phyloP scores from a whole-genome alignment of 1,140 invertebrate species.

The Odontomachus brunneus region DNA sequence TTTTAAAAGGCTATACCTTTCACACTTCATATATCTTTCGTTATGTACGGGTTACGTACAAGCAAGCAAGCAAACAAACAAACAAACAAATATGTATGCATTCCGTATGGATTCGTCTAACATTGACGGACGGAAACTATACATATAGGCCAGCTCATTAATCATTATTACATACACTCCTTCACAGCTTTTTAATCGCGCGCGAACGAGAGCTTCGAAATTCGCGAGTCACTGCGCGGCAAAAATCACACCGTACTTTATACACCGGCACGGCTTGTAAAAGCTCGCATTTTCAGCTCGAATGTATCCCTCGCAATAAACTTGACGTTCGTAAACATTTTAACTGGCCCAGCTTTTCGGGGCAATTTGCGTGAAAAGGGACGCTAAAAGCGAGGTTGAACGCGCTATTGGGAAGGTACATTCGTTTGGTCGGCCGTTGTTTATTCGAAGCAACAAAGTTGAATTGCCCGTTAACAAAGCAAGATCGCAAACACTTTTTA shows the following conservation, averaged over 20 bases:
- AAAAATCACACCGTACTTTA: conserved; percentile 21
- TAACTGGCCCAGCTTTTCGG: conserved; percentile 69
- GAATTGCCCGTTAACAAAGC: conserved; percentile 78
- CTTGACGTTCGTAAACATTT: conserved; percentile 61
- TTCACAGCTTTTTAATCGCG: neutral
- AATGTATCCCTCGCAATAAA: conserved; percentile 36
- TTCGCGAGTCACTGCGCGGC: neutral
- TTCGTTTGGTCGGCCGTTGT: conserved; percentile 58
- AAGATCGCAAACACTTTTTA: conserved; percentile 77
- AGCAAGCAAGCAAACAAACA: no score
- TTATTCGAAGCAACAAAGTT: conserved; percentile 79
- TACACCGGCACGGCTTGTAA: neutral
- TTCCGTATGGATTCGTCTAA: no score
- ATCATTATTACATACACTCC: neutral
- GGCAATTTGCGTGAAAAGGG: conserved; percentile 60
- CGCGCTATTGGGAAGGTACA: conserved; percentile 28
- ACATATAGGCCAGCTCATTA: neutral
- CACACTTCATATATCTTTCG: no score
- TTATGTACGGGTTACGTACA: no score
- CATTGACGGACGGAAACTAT: no score
- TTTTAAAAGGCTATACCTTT: no score
- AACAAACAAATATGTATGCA: no score
- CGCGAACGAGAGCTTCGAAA: neutral
- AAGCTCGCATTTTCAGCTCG: conserved; percentile 20
- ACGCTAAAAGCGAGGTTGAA: conserved; percentile 52